Evolutionary conservation across 2,113 vertebrate species (phyloP), one percentile per base, ranked within the genome.

Genomic region (Panurus biarmicus): DNA sequence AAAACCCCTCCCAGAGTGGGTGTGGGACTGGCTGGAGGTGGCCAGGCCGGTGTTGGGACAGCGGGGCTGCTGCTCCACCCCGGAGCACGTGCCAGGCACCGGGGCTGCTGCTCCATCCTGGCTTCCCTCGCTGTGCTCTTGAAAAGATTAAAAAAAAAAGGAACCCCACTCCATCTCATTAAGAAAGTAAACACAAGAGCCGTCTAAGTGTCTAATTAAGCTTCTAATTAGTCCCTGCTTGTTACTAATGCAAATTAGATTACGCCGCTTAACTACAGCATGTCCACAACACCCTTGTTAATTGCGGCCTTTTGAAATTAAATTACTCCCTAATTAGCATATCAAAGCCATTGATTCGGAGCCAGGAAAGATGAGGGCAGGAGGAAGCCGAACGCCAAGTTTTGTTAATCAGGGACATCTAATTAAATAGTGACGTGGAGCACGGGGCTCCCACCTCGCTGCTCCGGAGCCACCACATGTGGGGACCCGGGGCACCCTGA

Each of bases 191-290:
- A 99, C 99, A 99, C 98, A 99, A 99, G 99, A 99, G 99, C 98
- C 98, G 98, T 99, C 99, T 99, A 99, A 99, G 99, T 99, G 99
- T 99, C 99, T 99, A 99, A 99, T 99, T 99, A 99, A 99, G 99
- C 98, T 98, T 98, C 99, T 99, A 99, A 99, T 99, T 99, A 99
- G 99, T 99, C 99, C 98, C 98, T 97, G 99, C 99, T 99, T 99
- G 99, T 99, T 99, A 99, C 99, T 99, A 99, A 99, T 99, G 99
- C 99, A 99, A 99, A 99, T 99, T 99, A 99, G 99, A 99, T 99
- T 99, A 99, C 98, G 97, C 98, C 97, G 98, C 99, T 99, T 99
- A 99, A 99, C 99, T 99, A 99, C 99, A 99, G 99, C 99, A 98
- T 99, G 99, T 99, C 99, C 99, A 99, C 99, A 99, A 99, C 99